Conservation (phyloP, 2,888 invertebrate species). For the Frankliniella intonsa region DNA sequence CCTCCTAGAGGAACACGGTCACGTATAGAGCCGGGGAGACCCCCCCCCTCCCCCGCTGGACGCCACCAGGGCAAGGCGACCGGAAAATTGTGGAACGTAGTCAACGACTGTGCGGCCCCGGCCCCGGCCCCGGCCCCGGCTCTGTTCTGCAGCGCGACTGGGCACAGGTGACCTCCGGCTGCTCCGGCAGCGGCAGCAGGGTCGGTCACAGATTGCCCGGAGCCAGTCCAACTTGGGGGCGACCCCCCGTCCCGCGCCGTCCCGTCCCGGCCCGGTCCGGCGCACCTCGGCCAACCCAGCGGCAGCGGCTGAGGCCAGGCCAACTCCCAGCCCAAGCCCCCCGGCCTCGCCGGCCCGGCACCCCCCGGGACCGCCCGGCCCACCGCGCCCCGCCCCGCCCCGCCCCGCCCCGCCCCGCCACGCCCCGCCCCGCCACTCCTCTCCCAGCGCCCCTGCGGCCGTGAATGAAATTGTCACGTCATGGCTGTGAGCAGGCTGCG, state of each 20-base stretch:
- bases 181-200: not conserved
- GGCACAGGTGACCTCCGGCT: not conserved
- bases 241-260: not conserved
- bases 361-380: too few species aligned
- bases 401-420: too few species aligned
- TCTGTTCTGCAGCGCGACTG: not conserved
- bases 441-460: too few species aligned
- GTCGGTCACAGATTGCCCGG: not conserved
- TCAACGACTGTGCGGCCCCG: slow-evolving; percentile 8
- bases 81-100: slow-evolving; percentile 13
- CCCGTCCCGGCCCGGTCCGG: not conserved
- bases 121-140: not conserved
- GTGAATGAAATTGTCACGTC: too few species aligned
- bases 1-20: not conserved
- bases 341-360: too few species aligned
- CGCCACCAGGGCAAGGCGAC: slow-evolving; percentile 11
- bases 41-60: not conserved
- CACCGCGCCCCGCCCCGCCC: too few species aligned
- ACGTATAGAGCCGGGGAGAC: not conserved
- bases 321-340: too few species aligned
- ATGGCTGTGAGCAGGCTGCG: too few species aligned
- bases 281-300: too few species aligned
- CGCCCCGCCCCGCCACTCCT: too few species aligned
- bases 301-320: too few species aligned
- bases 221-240: not conserved